Evolutionary conservation across 2,113 vertebrate species (phyloP).

Genomic region (Cochlearius cochlearius): DNA sequence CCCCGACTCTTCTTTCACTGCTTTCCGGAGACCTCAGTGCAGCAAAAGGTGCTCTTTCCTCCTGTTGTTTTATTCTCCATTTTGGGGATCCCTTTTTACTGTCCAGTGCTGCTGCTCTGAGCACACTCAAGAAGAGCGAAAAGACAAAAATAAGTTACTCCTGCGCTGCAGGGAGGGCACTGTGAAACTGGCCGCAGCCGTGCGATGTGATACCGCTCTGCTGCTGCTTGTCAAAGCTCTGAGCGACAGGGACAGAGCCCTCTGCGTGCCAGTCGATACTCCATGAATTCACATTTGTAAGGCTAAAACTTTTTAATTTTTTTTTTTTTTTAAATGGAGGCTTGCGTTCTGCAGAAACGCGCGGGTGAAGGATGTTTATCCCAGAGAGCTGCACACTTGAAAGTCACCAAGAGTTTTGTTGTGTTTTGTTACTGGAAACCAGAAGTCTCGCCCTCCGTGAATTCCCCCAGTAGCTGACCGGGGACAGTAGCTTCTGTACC

Average conservation of each 20-base stretch:
- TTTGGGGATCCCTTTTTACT: not conserved
- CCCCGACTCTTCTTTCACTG: not conserved
- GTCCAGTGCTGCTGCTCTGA: not conserved
- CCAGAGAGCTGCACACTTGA: not conserved
- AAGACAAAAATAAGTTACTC: not conserved
- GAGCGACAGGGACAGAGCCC: not conserved
- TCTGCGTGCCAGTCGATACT: rapidly evolving
- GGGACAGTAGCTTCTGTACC: not conserved
- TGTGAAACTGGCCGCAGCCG: not conserved
- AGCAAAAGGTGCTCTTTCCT: not conserved
- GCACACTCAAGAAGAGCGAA: not conserved
- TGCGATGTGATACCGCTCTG: not conserved
- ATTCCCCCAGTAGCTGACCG: rapidly evolving
- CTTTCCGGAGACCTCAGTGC: not conserved
- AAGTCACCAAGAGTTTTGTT: not conserved
- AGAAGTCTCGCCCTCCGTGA: rapidly evolving
- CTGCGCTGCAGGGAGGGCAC: not conserved
- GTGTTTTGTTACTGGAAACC: not conserved
- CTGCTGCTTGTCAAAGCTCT: not conserved
- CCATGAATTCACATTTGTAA: not conserved
- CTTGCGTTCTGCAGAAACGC: not conserved
- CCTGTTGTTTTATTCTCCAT: not conserved
- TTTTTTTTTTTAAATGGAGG: not conserved
- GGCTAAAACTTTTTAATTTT: not conserved
- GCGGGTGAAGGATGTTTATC: not conserved